Base-by-base conservation (phyloP, 2,888 invertebrate species). In the Sclerodermus sp. region DNA sequence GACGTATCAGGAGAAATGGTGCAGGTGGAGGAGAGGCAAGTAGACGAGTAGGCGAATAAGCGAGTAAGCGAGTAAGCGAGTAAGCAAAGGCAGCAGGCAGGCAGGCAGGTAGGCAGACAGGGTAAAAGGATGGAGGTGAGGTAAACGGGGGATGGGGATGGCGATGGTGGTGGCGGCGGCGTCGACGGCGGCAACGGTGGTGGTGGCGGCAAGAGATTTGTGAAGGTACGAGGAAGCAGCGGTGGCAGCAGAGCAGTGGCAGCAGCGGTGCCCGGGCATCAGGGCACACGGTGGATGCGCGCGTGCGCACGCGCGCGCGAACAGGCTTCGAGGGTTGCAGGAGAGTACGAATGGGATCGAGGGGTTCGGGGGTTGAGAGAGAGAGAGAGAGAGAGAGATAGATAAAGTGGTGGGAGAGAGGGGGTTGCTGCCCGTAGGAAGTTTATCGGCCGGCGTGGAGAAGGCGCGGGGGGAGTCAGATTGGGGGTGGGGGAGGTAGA, bases 251-350 rank as follows among this genome's bases (percentile, higher is more conserved):
- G 61, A 64, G 58, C 56, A 51, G 64, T 23, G 50, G 44, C 47
- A 49, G 53, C 17, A 32, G 55, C 60, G 52, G 59, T 69, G 74
- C 74, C 74, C 74, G 73, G 74, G 73, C 73, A 74, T 74, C 75
- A 74, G 74, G 75, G 75, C 73, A 74, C 74, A 64, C 57, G 53
- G 42, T 49, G 48, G 50, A 55, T 23, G 34, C 58, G 67, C 70
- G 69, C 68, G 64, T 47, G 70, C 70, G 69, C 69, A 64, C 46
- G 70, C 70, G 68, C 68, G 38, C 51, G 47, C 23, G 23, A 8
- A 23, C 23, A 3, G 23, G 23, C 23, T 5, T 23, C 23, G 23
- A 23, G 23, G 23, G 58, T 67, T 51, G 48, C 45, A 36, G 45
- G 51, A 43, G 58, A 62, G 58, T 61, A 59, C 58, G 57, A n/a